These are phyloP conservation scores for Achatina immaculata DNA, from an alignment of 1,140 invertebrate genomes.

Conservation along the genomic window DNA sequence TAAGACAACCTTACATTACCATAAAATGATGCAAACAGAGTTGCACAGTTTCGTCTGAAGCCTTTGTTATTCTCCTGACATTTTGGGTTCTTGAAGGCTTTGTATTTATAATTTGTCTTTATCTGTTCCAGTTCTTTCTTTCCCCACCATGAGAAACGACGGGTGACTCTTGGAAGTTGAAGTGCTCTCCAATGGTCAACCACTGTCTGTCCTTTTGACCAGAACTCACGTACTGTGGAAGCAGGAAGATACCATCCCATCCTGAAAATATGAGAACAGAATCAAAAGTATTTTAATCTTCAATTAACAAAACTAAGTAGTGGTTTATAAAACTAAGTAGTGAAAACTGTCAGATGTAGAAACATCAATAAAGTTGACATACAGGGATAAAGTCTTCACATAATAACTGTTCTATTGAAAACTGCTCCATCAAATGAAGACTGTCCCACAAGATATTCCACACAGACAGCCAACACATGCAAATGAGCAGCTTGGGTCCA, in stretches of 20 bases:
- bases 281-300: background rate
- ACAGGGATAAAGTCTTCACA: no score
- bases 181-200: constrained; percentile 64
- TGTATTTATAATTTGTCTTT: constrained; percentile 13
- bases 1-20: constrained; percentile 57
- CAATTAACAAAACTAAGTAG: background rate
- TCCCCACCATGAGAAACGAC: constrained; percentile 49
- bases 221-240: constrained; percentile 55
- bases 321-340: background rate
- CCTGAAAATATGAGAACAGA: constrained; percentile 58
- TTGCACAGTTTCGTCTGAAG: constrained; percentile 46
- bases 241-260: constrained; percentile 81
- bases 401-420: no score
- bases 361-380: no score
- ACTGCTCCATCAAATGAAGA: no score
- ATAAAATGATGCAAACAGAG: constrained; percentile 74
- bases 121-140: constrained; percentile 21
- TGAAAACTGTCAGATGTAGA: no score
- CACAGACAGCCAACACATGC: no score
- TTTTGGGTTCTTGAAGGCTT: constrained; percentile 34
- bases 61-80: constrained; percentile 44
- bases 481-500: no score
- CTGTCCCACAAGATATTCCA: no score
- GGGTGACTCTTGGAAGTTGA: constrained; percentile 41
- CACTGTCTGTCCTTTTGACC: constrained; percentile 50